Conservation (phyloP, 35 echinoderm and acorn worm species). For the Stichopus chloronotus region DNA sequence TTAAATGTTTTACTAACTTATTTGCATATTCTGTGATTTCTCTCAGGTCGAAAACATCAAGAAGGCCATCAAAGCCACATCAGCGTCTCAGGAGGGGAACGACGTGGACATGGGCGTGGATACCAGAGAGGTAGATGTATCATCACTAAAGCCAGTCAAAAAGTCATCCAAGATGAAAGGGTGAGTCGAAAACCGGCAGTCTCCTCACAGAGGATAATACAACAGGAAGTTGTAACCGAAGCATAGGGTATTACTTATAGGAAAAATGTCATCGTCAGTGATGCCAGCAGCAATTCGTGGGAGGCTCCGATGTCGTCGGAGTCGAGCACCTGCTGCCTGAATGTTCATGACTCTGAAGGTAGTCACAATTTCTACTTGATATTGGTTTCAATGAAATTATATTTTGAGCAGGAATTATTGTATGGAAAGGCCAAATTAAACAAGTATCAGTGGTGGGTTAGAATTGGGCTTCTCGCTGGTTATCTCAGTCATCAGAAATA, state of each 20-base stretch:
- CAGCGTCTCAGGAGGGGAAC: conserved; percentile 79
- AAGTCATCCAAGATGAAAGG: conserved; percentile 93
- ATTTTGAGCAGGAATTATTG: no score
- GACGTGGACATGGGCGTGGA: conserved; percentile 89
- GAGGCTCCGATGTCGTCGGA: not conserved
- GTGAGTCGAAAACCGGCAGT: conserved; percentile 49
- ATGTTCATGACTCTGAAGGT: no score
- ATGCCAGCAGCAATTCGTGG: not conserved
- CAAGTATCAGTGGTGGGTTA: no score
- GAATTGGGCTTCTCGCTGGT: no score
- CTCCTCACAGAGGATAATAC: not conserved
- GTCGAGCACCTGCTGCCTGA: no score
- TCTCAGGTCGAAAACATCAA: conserved; percentile 89
- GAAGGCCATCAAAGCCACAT: conserved; percentile 94
- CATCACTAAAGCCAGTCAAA: conserved; percentile 79
- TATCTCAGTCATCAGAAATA: no score
- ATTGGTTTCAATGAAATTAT: no score
- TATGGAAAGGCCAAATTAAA: no score
- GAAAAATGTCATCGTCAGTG: not conserved
- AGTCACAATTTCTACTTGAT: no score
- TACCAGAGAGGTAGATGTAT: conserved; percentile 80
- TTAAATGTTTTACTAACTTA: no score
- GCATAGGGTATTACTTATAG: not conserved
- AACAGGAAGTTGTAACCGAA: not conserved
- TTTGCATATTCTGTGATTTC: not conserved